phyloP scores from a whole-genome alignment of 2,888 invertebrate species.

The Nycteola revayana region DNA sequence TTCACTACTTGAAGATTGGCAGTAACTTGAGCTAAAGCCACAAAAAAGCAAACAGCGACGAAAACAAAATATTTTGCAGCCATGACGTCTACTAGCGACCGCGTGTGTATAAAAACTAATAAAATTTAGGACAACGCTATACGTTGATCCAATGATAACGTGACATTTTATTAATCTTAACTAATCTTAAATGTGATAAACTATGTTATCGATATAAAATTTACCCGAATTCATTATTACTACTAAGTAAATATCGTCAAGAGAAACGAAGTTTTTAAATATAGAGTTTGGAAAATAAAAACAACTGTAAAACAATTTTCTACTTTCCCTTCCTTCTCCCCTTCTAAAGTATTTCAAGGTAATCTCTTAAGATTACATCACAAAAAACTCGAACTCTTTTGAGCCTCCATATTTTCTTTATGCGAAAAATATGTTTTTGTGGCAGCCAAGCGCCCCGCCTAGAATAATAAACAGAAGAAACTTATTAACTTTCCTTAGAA shows the following conservation, averaged over 20 bases:
- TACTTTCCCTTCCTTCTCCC: conserved; percentile 43
- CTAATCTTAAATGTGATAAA: conserved; percentile 11
- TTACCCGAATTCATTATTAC: conserved; percentile 5
- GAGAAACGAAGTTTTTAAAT: no score
- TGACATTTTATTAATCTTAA: conserved; percentile 9
- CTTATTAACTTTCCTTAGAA: conserved; percentile 55
- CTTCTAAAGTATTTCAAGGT: conserved; percentile 65
- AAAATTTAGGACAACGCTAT: conserved; percentile 6
- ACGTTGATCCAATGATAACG: conserved; percentile 6
- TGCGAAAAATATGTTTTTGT: conserved; percentile 62
- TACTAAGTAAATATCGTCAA: not conserved
- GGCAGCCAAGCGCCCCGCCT: conserved; percentile 36
- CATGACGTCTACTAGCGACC: conserved; percentile 33
- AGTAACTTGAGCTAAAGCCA: conserved; percentile 22
- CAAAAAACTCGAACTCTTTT: conserved; percentile 65
- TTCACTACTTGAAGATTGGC: conserved; percentile 46
- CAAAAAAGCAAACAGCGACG: conserved; percentile 20
- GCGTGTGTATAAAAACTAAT: conserved; percentile 23
- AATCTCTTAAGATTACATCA: conserved; percentile 71
- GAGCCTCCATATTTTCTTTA: conserved; percentile 68
- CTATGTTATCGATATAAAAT: conserved; percentile 1
- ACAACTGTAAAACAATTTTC: conserved; percentile 56
- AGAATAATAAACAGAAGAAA: conserved; percentile 60
- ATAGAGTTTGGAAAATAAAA: conserved; percentile 43
- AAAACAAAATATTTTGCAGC: conserved; percentile 21